These are phyloP conservation scores for human (Homo sapiens) DNA, from an alignment of 2,113 vertebrate genomes.

Conservation along the genomic window DNA sequence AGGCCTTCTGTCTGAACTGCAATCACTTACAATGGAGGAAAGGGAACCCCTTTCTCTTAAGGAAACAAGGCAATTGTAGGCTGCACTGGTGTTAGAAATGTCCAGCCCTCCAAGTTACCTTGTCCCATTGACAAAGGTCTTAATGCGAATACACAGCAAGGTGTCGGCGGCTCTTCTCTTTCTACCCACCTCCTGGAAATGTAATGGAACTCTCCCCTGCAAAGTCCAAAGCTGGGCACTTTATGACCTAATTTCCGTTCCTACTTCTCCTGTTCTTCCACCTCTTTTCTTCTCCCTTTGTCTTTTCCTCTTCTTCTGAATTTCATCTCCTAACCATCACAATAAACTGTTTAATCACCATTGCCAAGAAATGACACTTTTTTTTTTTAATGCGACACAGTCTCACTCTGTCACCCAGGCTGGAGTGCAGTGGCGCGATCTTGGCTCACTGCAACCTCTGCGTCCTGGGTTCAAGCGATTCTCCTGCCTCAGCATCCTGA, in stretches of 20 bases:
- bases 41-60: background rate
- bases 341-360: background rate
- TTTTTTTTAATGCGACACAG: too few species aligned
- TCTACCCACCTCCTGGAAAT: background rate
- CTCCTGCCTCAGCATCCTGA: too few species aligned
- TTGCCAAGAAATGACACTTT: too few species aligned
- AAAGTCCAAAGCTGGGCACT: background rate
- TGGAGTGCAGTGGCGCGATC: too few species aligned
- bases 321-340: background rate
- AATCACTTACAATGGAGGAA: background rate
- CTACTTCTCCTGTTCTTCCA: slow-evolving; percentile 46
- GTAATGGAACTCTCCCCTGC: too few species aligned
- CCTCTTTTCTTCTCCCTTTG: background rate
- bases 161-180: rapidly evolving
- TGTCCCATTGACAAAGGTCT: background rate
- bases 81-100: background rate
- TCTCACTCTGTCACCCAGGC: too few species aligned
- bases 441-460: too few species aligned
- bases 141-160: background rate
- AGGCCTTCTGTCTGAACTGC: background rate
- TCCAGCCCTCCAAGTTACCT: background rate
- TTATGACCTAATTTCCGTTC: slow-evolving; percentile 65
- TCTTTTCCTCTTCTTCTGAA: background rate
- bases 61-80: background rate
- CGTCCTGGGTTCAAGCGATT: too few species aligned